Evolutionary conservation across 2,113 vertebrate species (phyloP), one percentile per base, ranked within the genome.

Genomic region (Nanger granti): DNA sequence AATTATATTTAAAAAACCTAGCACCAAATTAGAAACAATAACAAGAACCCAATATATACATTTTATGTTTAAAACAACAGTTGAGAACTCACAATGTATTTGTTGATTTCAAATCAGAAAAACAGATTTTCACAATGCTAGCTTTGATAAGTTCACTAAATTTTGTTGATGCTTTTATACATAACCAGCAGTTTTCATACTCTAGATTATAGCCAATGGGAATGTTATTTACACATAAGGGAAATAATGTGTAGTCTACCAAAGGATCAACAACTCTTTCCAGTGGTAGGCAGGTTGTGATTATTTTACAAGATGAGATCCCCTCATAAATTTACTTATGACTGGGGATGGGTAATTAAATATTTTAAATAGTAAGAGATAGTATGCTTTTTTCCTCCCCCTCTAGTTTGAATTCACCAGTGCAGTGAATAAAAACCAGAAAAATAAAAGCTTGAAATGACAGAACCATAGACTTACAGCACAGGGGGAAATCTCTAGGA

Each of bases 361-460:
- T 95, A 60, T 76, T 97, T 84, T 86, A 98, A 98, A 97, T 88
- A 91, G 93, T 87, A 98, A 98, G 90, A 98, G 95, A 93, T 92
- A 97, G 86, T 85, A 96, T 95, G 73, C 80, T 66, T 85, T 92
- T 96, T 91, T 89, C 96, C 24, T 26, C 44, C 26, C 6, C 47
- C 44, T 7, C 88, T 98, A 95, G 93, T 91, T 98, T 98, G 95
- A 98, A 98, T 98, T 98, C 94, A 98, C 97, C 93, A 97, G 86
- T 96, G 59, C 0, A 7, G 41, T 97, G 96, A 98, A 82, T 98
- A 86, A 97, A 98, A 98, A 98, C 93, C 97, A 57, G 95, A 97
- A 96, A 98, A 94, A 52, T 44, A 80, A 92, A 95, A 90, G 13
- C 31, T 85, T 96, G 29, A 69, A 93, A 93, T 95, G 64, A 69